Conservation (phyloP, 2,797 vertebrate genomes). For the Xiphorhynchus erythropygius region DNA sequence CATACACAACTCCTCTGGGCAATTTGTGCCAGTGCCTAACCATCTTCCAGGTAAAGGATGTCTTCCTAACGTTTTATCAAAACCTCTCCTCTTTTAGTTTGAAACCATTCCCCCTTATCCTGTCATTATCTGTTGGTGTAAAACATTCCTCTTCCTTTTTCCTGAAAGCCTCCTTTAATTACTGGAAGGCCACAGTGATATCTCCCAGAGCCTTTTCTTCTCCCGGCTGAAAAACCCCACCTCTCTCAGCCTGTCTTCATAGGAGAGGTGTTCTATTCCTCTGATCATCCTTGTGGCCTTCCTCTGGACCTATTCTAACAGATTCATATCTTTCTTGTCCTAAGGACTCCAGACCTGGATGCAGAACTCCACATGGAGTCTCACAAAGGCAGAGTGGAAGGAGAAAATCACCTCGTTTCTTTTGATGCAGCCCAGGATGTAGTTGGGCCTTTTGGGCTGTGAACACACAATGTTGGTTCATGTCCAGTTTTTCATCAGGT, state of each 20-base stretch:
- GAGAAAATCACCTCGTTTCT: not conserved
- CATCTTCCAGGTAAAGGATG: not conserved
- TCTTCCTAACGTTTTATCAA: not conserved
- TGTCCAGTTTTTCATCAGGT: not conserved
- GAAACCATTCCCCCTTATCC: not conserved
- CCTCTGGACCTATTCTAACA: not conserved
- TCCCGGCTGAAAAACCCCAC: not conserved
- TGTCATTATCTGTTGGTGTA: fast-evolving
- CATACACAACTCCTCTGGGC: not conserved
- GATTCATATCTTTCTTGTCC: not conserved
- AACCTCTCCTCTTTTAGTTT: not conserved
- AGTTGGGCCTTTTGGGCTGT: not conserved
- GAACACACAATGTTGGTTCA: not conserved
- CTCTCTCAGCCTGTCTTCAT: not conserved
- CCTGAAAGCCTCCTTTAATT: not conserved
- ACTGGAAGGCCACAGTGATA: not conserved
- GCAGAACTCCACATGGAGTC: not conserved
- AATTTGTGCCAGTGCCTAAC: not conserved
- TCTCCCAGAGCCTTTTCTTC: not conserved
- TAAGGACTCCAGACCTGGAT: not conserved
- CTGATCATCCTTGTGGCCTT: not conserved
- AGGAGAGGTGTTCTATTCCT: not conserved
- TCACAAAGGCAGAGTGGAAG: not conserved
- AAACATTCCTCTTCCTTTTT: not conserved
- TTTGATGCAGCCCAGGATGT: not conserved